Conservation (phyloP, 2,888 invertebrate species). For the Drosophila kanekoi region DNA sequence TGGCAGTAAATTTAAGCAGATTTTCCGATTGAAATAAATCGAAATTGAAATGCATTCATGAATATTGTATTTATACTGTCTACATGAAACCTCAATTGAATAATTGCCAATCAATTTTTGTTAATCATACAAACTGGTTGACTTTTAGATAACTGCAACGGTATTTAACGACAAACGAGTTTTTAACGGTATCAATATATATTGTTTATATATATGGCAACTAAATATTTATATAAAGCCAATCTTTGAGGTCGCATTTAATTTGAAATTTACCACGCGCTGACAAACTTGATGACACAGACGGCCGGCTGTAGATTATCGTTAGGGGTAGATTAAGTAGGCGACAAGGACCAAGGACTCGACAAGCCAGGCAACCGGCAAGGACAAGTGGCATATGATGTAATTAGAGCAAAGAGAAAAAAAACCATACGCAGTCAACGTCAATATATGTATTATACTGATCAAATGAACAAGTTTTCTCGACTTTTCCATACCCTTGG, state of each 20-base stretch:
- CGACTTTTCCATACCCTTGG: background rate
- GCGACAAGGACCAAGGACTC: constrained; percentile 33
- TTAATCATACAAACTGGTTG: constrained; percentile 11
- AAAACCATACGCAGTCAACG: constrained; percentile 13
- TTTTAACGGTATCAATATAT: constrained; percentile 10
- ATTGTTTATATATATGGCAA: no score
- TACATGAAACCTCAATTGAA: background rate
- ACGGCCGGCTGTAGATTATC: constrained; percentile 37
- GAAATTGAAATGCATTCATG: constrained; percentile 15
- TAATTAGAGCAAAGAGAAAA: constrained; percentile 32
- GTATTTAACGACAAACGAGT: background rate
- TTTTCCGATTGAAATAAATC: constrained; percentile 4
- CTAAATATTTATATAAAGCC: no score
- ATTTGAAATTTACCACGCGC: constrained; percentile 20
- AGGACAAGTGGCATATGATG: constrained; percentile 46
- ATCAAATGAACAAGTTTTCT: constrained; percentile 22
- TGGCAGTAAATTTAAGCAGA: background rate
- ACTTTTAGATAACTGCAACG: background rate
- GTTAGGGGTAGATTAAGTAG: constrained; percentile 10
- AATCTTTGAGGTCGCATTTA: constrained; percentile 17
- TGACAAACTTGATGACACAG: constrained; percentile 15
- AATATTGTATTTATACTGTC: constrained; percentile 16
- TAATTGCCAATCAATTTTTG: constrained; percentile 10
- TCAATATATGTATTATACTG: constrained; percentile 10
- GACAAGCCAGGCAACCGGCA: constrained; percentile 19